These are phyloP conservation scores for Valencia hispanica DNA, from an alignment of 2,797 vertebrate genomes.

Conservation along the genomic window DNA sequence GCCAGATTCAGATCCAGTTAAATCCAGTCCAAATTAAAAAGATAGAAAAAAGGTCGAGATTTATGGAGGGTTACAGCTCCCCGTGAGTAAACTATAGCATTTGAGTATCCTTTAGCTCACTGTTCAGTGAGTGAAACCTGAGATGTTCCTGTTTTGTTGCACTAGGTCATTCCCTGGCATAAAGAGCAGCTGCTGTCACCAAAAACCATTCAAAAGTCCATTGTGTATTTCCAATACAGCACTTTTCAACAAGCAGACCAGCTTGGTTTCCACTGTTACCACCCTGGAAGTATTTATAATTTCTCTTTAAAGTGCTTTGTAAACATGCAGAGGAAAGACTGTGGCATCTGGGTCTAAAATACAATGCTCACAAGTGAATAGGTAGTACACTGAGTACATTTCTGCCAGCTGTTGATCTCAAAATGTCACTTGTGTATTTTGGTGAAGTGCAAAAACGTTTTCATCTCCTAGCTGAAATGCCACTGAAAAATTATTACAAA, in stretches of 20 bases:
- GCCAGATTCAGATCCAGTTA: neutral
- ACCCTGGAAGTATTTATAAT: neutral
- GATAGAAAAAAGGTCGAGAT: neutral
- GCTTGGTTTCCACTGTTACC: neutral
- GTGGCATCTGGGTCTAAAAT: neutral
- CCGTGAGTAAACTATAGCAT: neutral
- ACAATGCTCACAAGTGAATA: neutral
- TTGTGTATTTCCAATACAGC: neutral
- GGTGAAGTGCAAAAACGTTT: neutral
- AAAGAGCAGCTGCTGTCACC: conserved; percentile 3
- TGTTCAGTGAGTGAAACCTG: neutral
- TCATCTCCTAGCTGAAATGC: neutral
- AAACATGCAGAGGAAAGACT: neutral
- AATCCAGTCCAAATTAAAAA: neutral
- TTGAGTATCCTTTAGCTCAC: neutral
- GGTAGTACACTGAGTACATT: neutral
- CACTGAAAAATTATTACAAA: neutral
- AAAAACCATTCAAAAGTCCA: neutral
- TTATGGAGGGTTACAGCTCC: neutral
- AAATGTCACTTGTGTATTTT: neutral
- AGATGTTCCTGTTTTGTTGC: neutral
- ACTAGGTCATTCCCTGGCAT: neutral
- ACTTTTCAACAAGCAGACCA: neutral
- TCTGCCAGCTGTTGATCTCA: neutral
- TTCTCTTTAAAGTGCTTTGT: neutral